A percentile compares a stretch with the other conserved stretches of the same genome.
phyloP scores from a whole-genome alignment of 1,140 invertebrate species.

The Bicyclus anynana region DNA sequence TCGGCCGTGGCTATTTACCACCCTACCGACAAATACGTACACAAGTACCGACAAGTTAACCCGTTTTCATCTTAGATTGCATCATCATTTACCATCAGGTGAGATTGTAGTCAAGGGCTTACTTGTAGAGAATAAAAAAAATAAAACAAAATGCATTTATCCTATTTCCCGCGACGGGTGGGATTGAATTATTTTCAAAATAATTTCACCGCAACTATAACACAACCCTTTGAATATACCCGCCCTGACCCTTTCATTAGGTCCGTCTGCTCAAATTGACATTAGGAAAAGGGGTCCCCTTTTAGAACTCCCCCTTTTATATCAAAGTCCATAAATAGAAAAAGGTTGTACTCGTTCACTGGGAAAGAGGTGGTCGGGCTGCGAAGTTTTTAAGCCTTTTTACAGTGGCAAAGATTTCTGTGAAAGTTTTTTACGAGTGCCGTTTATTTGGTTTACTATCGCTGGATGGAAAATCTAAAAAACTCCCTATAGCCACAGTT shows the following conservation, averaged over 20 bases:
- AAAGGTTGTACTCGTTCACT: slow-evolving; percentile 8
- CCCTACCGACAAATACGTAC: no score
- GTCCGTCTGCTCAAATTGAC: slow-evolving; percentile 13
- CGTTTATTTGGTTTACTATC: not conserved
- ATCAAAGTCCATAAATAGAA: slow-evolving; percentile 13
- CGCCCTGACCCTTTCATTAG: slow-evolving; percentile 10
- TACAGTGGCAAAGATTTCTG: not conserved
- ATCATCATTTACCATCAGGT: no score
- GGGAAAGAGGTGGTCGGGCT: not conserved
- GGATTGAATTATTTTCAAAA: no score
- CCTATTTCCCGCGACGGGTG: no score
- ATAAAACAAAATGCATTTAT: no score
- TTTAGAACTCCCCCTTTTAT: slow-evolving; percentile 8
- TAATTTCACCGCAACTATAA: not conserved
- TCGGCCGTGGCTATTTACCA: no score
- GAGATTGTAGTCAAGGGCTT: no score
- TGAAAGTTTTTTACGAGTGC: not conserved
- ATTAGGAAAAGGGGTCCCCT: slow-evolving; percentile 14
- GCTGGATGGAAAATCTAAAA: not conserved
- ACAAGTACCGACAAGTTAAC: no score
- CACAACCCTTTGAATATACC: slow-evolving; percentile 8
- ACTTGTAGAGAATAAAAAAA: no score
- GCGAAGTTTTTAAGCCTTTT: slow-evolving; percentile 1
- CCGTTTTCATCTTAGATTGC: no score
- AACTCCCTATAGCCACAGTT: no score